Base-by-base conservation (phyloP, 2,113 vertebrate genomes). In the Tretioscincus oriximinensis region DNA sequence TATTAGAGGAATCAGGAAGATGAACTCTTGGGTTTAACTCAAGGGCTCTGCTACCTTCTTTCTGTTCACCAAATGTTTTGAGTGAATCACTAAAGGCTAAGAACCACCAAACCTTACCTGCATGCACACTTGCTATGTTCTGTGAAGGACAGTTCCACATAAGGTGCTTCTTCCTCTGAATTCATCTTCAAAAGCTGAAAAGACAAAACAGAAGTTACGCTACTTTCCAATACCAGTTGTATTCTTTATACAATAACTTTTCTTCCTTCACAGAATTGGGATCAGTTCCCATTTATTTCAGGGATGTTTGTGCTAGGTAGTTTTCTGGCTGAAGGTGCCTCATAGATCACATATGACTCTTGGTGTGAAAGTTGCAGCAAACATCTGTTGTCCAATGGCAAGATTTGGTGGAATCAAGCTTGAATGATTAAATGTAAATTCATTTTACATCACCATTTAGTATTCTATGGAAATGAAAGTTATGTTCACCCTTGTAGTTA, bases 131-230 rank as follows among this genome's bases (percentile, higher is more conserved):
- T 72, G 64, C 86, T 91, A 26, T 96, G 94, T 84, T 95, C 93
- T 0, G 86, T 91, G 89, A 96, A 96, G 0, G 69, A 58, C 90
- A 95, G 84, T 85, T 96, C 92, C 87, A 93, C 92, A 0, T 93
- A 94, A 29, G 91, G 91, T 24, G 88, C 84, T 54, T 75, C 88
- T 14, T 89, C 86, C 0, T 78, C 90, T 21, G 90, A 82, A 41
- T 88, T 88, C 88, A 95, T 93, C 92, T 93, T 96, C 92, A 96
- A 85, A 72, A 96, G 87, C 95, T 96, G 92, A 20, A 93, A 93
- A 49, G 64, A 84, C 90, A 83, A 88, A 84, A 90, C 81, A 29
- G 76, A 74, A 63, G 89, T 71, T 47, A 74, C 47, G 89, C 69
- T 47, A 74, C 47, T 69, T 12, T 31, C 4, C 20, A n/a, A 14